Evolutionary conservation across 1,140 invertebrate genomes (phyloP), one percentile per base, ranked within the genome.

Genomic region (Megathymus violae): DNA sequence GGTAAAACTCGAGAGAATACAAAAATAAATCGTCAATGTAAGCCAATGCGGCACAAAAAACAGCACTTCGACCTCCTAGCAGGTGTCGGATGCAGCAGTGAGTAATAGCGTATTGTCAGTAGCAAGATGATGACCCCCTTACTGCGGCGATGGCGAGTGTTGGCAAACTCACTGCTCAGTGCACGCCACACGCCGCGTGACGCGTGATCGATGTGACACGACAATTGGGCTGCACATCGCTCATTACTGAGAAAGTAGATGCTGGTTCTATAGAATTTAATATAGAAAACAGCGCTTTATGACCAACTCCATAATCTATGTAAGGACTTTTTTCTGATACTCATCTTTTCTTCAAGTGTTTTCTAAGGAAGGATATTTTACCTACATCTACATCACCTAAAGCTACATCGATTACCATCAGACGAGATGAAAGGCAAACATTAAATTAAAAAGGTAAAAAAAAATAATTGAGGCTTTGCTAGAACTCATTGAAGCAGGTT

Each of bases 61-160:
- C 17, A 19, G 25, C 38, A 56, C 11, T 22, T 27, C 15, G 17
- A 56, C 19, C 17, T 27, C 13, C 38, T 43, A 19, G 38, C 51
- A 56, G 51, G 19, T 56, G 51, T 56, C 51, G 36, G 19, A 22
- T 56, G 51, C 51, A 56, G 40, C 51, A 56, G 3, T 56, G 52
- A 56, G 52, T 56, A 56, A 56, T 56, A 38, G 22, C 52, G 52
- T 40, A 58, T 58, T 58, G 52, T 58, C 43, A 44, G 52, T 13
- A 56, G 43, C 40, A 54, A 56, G 52, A 56, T 40, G 52, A 56
- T 56, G 52, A 56, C 52, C 52, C 15, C 41, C 7, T 3, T 44
- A 22, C 19, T 54, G 38, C 36, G 38, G 27, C 27, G 27, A 9
- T 9, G 27, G 27, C 27, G 27, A 31, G 7, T 31, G 27, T 31